Conservation (phyloP, 2,113 vertebrate genomes). For the Plotosus lineatus region DNA sequence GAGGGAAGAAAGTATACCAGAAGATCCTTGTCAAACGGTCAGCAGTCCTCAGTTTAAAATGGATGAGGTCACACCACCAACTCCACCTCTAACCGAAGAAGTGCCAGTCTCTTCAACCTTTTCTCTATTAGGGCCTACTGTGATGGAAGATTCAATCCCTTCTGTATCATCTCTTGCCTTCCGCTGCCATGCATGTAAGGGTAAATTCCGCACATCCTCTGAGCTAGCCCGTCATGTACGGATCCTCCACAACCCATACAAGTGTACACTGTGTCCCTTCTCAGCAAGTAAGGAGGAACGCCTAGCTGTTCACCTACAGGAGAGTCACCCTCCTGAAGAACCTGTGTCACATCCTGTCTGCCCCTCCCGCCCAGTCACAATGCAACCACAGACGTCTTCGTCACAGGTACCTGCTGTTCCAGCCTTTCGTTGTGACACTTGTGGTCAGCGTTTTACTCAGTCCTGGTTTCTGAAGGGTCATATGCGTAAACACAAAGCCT, state of each 20-base stretch:
- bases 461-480: slow-evolving; percentile 94
- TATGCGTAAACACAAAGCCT: slow-evolving; percentile 94
- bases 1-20: slow-evolving; percentile 49
- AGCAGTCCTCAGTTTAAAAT: slow-evolving; percentile 62
- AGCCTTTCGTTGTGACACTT: slow-evolving; percentile 86
- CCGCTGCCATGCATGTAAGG: slow-evolving; percentile 89
- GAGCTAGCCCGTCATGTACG: slow-evolving; percentile 87
- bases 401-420: slow-evolving; percentile 68
- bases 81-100: slow-evolving; percentile 73
- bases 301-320: slow-evolving; percentile 80
- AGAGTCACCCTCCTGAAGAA: slow-evolving; percentile 69
- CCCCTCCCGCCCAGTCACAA: slow-evolving; percentile 33
- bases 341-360: slow-evolving; percentile 58
- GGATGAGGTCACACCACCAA: slow-evolving; percentile 65
- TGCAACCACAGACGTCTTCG: slow-evolving; percentile 54
- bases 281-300: slow-evolving; percentile 85
- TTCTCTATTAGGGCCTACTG: slow-evolving; percentile 57
- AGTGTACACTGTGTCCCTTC: slow-evolving; percentile 87
- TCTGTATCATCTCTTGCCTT: slow-evolving; percentile 67
- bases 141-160: slow-evolving; percentile 46
- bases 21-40: slow-evolving; percentile 60
- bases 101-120: slow-evolving; percentile 61
- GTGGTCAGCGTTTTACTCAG: slow-evolving; percentile 90
- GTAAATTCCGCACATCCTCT: slow-evolving; percentile 87
- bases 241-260: slow-evolving; percentile 90